Conservation (phyloP, 2,888 invertebrate species). For the Drosophila falleni region DNA sequence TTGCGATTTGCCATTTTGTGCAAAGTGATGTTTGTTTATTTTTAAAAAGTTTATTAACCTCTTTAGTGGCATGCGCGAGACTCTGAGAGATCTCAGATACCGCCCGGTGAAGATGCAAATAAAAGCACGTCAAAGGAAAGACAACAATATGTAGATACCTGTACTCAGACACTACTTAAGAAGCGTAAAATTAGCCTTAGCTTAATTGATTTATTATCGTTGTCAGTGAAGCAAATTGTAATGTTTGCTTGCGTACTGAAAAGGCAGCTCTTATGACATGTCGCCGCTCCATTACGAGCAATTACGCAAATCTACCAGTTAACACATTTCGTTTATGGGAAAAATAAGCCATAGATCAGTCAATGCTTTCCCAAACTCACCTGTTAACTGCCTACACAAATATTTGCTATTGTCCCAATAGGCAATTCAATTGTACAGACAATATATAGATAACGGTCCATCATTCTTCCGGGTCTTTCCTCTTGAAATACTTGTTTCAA, state of each 20-base stretch:
- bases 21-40: constrained; percentile 24
- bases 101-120: constrained; percentile 18
- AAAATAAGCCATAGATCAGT: constrained; percentile 47
- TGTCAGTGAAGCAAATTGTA: constrained; percentile 60
- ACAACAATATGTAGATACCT: constrained; percentile 15
- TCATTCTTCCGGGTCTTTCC: constrained; percentile 66
- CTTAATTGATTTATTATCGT: constrained; percentile 71
- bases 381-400: constrained; percentile 54
- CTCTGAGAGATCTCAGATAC: constrained; percentile 25
- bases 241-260: constrained; percentile 29
- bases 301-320: constrained; percentile 67
- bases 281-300: constrained; percentile 39
- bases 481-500: constrained; percentile 48
- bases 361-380: constrained; percentile 50
- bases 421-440: constrained; percentile 38
- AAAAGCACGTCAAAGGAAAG: constrained; percentile 14
- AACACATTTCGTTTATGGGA: constrained; percentile 64
- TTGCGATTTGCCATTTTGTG: constrained; percentile 39
- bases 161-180: constrained; percentile 38
- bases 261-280: constrained; percentile 51
- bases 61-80: constrained; percentile 36
- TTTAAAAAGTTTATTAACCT: constrained; percentile 71
- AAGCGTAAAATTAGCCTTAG: constrained; percentile 58
- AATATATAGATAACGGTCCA: constrained; percentile 5
- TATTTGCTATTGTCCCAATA: constrained; percentile 42